These are phyloP conservation scores for Agrilus mali DNA, from an alignment of 2,888 invertebrate species.

Conservation along the genomic window DNA sequence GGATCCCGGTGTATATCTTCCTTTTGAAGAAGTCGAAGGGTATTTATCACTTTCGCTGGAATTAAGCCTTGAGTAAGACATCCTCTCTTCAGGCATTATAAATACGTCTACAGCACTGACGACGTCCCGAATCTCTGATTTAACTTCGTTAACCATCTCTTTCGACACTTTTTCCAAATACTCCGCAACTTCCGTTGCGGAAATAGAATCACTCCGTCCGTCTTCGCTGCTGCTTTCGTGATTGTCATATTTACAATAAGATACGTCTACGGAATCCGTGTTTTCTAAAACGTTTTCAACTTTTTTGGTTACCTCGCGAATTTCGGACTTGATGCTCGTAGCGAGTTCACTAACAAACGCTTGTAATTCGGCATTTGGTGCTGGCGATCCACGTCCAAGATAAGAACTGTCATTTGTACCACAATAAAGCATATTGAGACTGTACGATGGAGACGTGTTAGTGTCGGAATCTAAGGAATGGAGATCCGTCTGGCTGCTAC, in stretches of 20 bases:
- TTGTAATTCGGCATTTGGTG: slow-evolving; percentile 48
- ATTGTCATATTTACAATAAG: slow-evolving; percentile 24
- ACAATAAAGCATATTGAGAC: slow-evolving; percentile 35
- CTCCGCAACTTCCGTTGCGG: slow-evolving; percentile 62
- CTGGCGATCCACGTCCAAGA: slow-evolving; percentile 40
- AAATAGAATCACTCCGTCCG: slow-evolving; percentile 54
- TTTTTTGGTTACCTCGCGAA: slow-evolving; percentile 65
- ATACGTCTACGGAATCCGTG: slow-evolving; percentile 43
- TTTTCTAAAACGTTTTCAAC: slow-evolving; percentile 69
- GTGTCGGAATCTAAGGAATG: slow-evolving; percentile 47
- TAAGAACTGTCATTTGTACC: slow-evolving; percentile 43
- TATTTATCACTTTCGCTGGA: slow-evolving; percentile 23
- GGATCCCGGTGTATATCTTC: slow-evolving; percentile 26
- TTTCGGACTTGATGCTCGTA: slow-evolving; percentile 70
- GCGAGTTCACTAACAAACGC: slow-evolving; percentile 68
- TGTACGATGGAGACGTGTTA: slow-evolving; percentile 33
- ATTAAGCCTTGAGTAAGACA: slow-evolving; percentile 26
- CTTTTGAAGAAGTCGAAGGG: slow-evolving; percentile 16
- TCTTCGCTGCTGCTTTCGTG: slow-evolving; percentile 45
- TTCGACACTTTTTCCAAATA: slow-evolving; percentile 66
- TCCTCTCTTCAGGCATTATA: slow-evolving; percentile 30
- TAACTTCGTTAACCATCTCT: slow-evolving; percentile 69
- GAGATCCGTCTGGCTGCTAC: slow-evolving; percentile 61
- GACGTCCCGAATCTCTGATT: slow-evolving; percentile 62
- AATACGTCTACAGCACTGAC: slow-evolving; percentile 57